Conservation (phyloP, 2,113 vertebrate species). For the Calypte anna region DNA sequence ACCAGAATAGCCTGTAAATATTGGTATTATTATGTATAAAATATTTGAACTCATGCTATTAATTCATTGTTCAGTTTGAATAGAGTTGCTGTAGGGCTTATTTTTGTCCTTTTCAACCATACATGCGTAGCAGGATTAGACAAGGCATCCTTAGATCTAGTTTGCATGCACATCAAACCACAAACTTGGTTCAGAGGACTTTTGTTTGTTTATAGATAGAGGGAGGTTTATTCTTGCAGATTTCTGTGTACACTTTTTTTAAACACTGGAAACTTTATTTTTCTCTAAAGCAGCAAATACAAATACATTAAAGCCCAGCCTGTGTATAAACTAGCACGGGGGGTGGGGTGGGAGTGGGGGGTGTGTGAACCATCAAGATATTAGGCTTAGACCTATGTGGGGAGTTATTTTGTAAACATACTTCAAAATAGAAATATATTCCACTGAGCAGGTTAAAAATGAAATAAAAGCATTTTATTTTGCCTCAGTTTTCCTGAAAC, state of each 20-base stretch:
- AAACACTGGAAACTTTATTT: neutral
- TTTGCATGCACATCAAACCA: neutral
- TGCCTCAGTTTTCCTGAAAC: constrained; percentile 10
- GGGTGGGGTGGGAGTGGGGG: too few relatives aligned
- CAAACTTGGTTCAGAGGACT: neutral
- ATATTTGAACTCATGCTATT: neutral
- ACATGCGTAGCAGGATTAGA: neutral
- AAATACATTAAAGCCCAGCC: neutral
- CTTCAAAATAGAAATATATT: neutral
- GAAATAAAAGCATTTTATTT: neutral
- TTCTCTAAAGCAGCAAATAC: neutral
- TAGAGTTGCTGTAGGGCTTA: neutral
- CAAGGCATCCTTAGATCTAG: neutral
- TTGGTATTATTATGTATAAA: neutral
- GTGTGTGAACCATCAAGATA: neutral
- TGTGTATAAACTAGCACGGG: neutral
- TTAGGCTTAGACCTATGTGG: neutral
- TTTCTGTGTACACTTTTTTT: neutral
- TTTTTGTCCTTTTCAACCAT: neutral
- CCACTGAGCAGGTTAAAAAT: neutral
- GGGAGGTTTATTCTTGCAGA: neutral
- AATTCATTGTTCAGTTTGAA: neutral
- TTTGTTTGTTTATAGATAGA: neutral
- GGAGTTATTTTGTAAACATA: neutral
- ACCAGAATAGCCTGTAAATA: neutral